Base-by-base conservation (phyloP, 2,888 invertebrate genomes). In the Parnassius glacialis region DNA sequence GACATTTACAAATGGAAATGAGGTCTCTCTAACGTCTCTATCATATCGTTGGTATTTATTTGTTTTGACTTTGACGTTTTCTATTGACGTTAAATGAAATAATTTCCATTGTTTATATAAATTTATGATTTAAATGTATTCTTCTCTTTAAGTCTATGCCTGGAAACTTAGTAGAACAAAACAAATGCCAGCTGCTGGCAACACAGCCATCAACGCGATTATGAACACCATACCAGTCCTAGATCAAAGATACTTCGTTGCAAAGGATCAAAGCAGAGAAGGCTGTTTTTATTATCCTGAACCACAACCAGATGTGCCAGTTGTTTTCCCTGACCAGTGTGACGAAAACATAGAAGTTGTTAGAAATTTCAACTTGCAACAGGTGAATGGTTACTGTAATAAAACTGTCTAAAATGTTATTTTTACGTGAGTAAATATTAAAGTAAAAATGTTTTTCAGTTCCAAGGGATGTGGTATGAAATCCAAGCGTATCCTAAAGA, bases 81-180 rank as follows among this genome's bases (percentile, higher is more conserved):
- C 20, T 20, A 20, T 20, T 20, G 20, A 2, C 20, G 2, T 20
- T 20, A 20, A 20, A 20, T 20, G 20, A 20, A 20, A 20, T 10
- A 1, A 45, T 9, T 25, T 5, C 13, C 3, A 13, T 25, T 41
- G 20, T 10, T 41, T 47, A 48, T 11, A 48, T 13, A 9, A 41
- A 48, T 25, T 42, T 25, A 9, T 48, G n/a, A n/a, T 45, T 41
- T 51, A 51, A 47, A 2, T 10, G 43, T n/a, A 43, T 54, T 44
- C 2, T 44, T 16, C 12, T 45, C 72, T 70, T 34, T 16, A 71
- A 88, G 88, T 87, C 0, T 77, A 70, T 51, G 74, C 79, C 56
- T 90, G 90, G 90, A 87, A 88, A 56, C 74, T 90, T 0, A 85
- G 90, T 54, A 79, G 83, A 66, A 71, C 70, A 0, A 84, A 81